Evolutionary conservation across 2,113 vertebrate species (phyloP), one percentile per base, ranked within the genome.

Genomic region (Saguinus midas): DNA sequence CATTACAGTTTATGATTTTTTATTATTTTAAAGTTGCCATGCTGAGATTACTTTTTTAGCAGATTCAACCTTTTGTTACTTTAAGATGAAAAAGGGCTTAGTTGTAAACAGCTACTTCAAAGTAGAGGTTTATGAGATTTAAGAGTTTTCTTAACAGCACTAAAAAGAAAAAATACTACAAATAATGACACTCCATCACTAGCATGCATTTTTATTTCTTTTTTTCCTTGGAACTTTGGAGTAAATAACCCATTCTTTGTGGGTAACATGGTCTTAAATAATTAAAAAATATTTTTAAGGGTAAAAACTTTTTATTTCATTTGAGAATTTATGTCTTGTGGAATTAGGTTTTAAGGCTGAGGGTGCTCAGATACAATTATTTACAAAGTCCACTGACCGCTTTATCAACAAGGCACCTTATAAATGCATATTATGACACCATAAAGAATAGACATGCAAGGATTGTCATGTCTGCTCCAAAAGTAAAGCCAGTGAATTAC

Each of bases 71-170:
- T 85, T 32, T 87, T 75, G 23, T 87, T 90, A 90, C 76, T 76
- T 68, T 32, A 40, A 75, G 79, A 43, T 91, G 14, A 50, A 75
- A 87, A 83, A 94, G 81, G 8, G 29, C 6, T 90, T 61, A 94
- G 48, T 70, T 80, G 27, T 78, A 92, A 95, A 84, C 58, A 94
- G 7, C 27, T 95, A 35, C 50, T 95, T 45, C 50, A 86, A 88
- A 78, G 18, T 70, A 72, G 85, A 90, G 48, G 21, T 80, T 95
- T 83, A 64, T 83, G 16, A 35, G 27, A 94, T 66, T 87, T 87
- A 90, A 96, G 61, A 66, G 18, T 21, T 86, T 86, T 75, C 75
- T 81, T 32, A 87, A 90, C 3, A 66, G 9, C 5, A 61, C 20
- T 82, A 87, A 48, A 12, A 76, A 50, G 32, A 94, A 94, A 73